Percentiles rank a stretch among this genome's conserved stretches.
Evolutionary conservation across 2,888 invertebrate genomes (phyloP).

Genomic region (Metalampra italica): DNA sequence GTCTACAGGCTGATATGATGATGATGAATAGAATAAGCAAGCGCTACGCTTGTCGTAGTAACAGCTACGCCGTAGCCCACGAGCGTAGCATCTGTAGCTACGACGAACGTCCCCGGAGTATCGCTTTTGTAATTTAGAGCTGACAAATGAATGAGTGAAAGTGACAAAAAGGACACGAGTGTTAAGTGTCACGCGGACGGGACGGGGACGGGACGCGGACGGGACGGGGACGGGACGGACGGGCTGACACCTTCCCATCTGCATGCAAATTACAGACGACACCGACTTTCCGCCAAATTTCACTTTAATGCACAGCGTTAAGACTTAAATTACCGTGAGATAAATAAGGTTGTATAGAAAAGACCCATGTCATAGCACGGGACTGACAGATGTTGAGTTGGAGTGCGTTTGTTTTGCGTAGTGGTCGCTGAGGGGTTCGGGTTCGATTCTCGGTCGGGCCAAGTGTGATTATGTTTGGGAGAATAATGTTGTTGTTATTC

Average conservation of each 20-base stretch:
- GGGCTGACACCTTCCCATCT: conserved; percentile 11
- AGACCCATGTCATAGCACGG: conserved; percentile 4
- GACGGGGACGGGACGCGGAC: no score
- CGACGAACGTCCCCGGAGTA: no score
- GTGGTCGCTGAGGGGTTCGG: not conserved
- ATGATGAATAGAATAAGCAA: no score
- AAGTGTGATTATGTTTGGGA: not conserved
- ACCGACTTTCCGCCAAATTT: not conserved
- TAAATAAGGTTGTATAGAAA: not conserved
- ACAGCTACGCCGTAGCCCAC: no score
- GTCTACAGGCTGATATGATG: no score
- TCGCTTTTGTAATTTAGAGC: not conserved
- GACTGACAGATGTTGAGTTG: not conserved
- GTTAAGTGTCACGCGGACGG: conserved; percentile 3
- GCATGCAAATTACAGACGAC: conserved; percentile 10
- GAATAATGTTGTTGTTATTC: not conserved
- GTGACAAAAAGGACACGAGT: conserved; percentile 2
- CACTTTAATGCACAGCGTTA: not conserved
- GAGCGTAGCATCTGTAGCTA: no score
- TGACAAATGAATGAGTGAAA: conserved; percentile 3
- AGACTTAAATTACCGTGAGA: not conserved
- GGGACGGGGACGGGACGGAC: not conserved
- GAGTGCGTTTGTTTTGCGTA: not conserved
- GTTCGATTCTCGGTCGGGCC: not conserved
- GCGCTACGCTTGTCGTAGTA: no score